These are phyloP conservation scores for Manis javanica DNA, from an alignment of 2,797 vertebrate species.

Conservation along the genomic window DNA sequence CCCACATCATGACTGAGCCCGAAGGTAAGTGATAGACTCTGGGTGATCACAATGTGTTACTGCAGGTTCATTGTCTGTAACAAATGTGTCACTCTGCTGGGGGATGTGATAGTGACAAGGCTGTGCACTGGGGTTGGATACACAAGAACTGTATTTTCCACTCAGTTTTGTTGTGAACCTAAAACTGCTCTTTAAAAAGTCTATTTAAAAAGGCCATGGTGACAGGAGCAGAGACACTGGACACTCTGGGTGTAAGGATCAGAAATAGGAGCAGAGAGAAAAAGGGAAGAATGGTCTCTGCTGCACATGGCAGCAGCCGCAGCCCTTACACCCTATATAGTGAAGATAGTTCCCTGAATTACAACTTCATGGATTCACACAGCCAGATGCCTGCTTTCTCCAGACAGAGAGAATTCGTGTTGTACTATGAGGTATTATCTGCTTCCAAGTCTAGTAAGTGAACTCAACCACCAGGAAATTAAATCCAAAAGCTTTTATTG, in stretches of 20 bases:
- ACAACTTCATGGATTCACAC: conserved; percentile 1
- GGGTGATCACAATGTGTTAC: not conserved
- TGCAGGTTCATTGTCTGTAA: not conserved
- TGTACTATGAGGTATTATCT: conserved; percentile 29
- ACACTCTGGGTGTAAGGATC: not conserved
- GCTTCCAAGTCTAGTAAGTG: conserved; percentile 22
- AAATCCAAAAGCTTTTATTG: conserved; percentile 42
- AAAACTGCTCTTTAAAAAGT: not conserved
- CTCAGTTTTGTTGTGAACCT: not conserved
- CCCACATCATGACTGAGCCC: not conserved
- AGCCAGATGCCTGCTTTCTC: conserved; percentile 42
- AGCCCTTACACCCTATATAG: not conserved
- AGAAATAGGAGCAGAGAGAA: not conserved
- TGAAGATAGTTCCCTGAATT: conserved; percentile 17
- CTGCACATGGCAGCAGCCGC: not conserved
- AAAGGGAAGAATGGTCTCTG: not conserved
- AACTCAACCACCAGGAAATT: conserved; percentile 53
- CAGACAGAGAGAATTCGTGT: not conserved
- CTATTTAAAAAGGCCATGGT: not conserved
- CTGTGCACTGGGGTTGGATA: not conserved
- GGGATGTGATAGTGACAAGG: not conserved
- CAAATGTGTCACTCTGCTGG: not conserved
- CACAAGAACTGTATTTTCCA: not conserved
- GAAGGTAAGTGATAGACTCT: not conserved
- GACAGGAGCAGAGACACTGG: not conserved